These are phyloP conservation scores for Sciurus niger DNA, from an alignment of 2,113 vertebrate species.

Conservation along the genomic window DNA sequence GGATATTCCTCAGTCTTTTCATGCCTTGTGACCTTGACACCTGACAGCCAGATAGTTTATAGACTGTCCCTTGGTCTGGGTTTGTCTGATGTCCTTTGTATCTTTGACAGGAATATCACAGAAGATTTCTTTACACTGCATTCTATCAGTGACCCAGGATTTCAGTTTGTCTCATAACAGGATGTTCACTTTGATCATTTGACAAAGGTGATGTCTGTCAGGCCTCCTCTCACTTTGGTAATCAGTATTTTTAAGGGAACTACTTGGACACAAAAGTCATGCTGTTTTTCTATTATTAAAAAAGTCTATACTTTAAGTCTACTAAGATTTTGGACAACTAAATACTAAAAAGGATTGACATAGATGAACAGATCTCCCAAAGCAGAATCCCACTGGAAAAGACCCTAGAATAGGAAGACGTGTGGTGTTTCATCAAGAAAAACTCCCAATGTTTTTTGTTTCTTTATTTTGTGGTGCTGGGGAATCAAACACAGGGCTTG, in stretches of 20 bases:
- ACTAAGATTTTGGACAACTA: background rate
- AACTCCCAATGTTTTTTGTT: too few relatives aligned
- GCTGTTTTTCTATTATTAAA: background rate
- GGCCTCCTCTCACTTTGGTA: background rate
- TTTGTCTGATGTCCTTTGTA: background rate
- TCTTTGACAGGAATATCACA: background rate
- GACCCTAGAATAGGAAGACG: background rate
- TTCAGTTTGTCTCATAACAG: background rate
- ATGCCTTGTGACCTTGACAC: background rate
- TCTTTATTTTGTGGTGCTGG: background rate
- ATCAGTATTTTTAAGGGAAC: slow-evolving; percentile 5
- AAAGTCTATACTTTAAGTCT: background rate
- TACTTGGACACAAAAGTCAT: background rate
- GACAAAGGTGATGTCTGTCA: background rate
- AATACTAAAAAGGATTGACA: background rate
- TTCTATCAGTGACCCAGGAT: background rate
- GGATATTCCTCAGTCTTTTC: background rate
- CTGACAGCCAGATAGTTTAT: background rate
- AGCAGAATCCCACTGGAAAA: background rate
- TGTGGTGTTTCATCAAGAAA: background rate
- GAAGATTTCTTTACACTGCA: background rate
- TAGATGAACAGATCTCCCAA: background rate
- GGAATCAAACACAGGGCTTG: background rate
- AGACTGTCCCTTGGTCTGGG: background rate
- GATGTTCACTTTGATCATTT: background rate